Evolutionary conservation across 2,888 invertebrate species (phyloP), one percentile per base, ranked within the genome.

Genomic region (Callyntrura sp.): DNA sequence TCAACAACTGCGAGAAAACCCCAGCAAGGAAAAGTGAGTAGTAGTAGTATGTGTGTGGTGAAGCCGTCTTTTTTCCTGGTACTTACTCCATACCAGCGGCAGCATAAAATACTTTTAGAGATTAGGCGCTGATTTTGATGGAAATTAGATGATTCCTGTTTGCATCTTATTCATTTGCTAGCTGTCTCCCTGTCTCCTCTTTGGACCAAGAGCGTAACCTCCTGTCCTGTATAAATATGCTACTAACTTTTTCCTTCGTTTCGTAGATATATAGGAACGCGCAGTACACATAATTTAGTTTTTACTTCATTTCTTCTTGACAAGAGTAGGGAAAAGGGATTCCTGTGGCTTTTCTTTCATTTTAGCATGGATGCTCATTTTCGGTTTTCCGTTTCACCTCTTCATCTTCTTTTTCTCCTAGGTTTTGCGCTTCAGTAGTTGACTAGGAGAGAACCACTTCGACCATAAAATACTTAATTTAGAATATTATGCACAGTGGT

Each of bases 51-150:
- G n/a, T n/a, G n/a, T n/a, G n/a, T 20, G 11, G 60, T 60, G 62
- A 3, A 62, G 68, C 35, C 35, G 28, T 35, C 35, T 35, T 68
- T 73, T 45, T 45, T 43, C 20, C 35, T 48, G 14, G 9, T 5
- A 0, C 25, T 73, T 51, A 23, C 48, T 73, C 5, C n/a, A 28
- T 8, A 48, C 23, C 23, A 20, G 3, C 35, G 28, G 57, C 48
- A 25, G 51, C 51, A 45, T 45, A 73, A 73, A 73, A 73, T 73
- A 73, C 48, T 73, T 73, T 73, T 87, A 51, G 51, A 84, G 84
- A 85, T 89, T 85, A 84, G 65, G 65, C 48, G 65, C 73, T 90
- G 87, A 87, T 90, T 90, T 83, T 90, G 87, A 90, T 90, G 90
- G 90, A 90, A 90, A 90, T 90, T 83, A 87, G 90, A 78, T 82